Conservation (phyloP, 2,888 invertebrate species). For the Lumbricus terrestris region DNA sequence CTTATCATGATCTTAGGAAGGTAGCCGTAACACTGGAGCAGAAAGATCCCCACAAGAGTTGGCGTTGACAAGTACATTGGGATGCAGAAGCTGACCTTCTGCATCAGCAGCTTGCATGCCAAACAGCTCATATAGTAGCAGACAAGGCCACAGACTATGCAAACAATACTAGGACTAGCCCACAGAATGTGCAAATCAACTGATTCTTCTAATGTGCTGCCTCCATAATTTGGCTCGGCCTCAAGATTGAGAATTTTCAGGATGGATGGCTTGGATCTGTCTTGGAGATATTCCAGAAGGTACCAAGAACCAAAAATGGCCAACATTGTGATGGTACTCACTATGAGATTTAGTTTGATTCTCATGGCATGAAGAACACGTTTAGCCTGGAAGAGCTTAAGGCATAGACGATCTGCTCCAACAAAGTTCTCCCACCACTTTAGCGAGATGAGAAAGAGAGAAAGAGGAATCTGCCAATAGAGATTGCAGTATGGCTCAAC, state of each 20-base stretch:
- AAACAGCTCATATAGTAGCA: slow-evolving; percentile 62
- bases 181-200: neutral
- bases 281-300: slow-evolving; percentile 47
- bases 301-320: slow-evolving; percentile 34
- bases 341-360: neutral
- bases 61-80: slow-evolving; percentile 60
- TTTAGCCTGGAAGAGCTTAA: slow-evolving; percentile 17
- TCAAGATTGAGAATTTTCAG: neutral
- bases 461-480: slow-evolving; percentile 67
- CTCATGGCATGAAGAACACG: neutral
- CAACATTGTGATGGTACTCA: neutral
- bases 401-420: slow-evolving; percentile 42
- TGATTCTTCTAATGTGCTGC: neutral
- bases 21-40: slow-evolving; percentile 24
- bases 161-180: slow-evolving; percentile 14
- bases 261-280: slow-evolving; percentile 41
- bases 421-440: slow-evolving; percentile 85
- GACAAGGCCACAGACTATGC: slow-evolving; percentile 50
- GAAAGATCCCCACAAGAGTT: slow-evolving; percentile 19
- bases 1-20: neutral
- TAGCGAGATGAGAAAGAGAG: slow-evolving; percentile 70
- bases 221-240: neutral
- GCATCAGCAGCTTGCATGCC: slow-evolving; percentile 63
- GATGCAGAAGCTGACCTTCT: slow-evolving; percentile 60
- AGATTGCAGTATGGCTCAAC: slow-evolving; percentile 6